Evolutionary conservation across 2,888 invertebrate species (phyloP).

Genomic region (Tachina fera): DNA sequence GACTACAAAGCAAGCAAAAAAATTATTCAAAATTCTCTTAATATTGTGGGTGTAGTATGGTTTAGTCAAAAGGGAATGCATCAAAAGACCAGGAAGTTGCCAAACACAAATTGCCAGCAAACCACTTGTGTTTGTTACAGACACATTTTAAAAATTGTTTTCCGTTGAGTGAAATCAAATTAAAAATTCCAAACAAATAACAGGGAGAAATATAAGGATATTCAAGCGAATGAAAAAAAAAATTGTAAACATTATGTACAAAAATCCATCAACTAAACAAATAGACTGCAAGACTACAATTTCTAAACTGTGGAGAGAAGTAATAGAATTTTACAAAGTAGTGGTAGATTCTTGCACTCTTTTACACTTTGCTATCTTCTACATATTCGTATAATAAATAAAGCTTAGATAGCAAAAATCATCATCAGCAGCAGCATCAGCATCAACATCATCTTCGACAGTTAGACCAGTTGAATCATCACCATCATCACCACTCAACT

Average conservation of each 20-base stretch:
- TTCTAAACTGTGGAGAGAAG: conserved; percentile 43
- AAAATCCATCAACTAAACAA: conserved; percentile 70
- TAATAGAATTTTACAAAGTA: conserved; percentile 44
- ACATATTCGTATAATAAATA: neutral
- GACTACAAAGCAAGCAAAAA: neutral
- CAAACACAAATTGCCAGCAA: conserved; percentile 59
- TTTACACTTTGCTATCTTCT: neutral
- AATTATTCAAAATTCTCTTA: conserved; percentile 44
- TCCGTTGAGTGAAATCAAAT: conserved; percentile 66
- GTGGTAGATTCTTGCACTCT: conserved; percentile 27
- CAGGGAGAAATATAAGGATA: conserved; percentile 32
- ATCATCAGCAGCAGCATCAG: conserved; percentile 19
- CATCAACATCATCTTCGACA: conserved; percentile 30
- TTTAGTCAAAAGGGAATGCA: neutral
- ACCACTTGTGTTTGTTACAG: conserved; percentile 66
- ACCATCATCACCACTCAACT: conserved; percentile 42
- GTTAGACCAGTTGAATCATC: conserved; percentile 45
- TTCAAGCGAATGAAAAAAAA: conserved; percentile 16
- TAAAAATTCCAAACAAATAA: conserved; percentile 65
- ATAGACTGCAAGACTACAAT: conserved; percentile 58
- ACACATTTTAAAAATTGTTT: conserved; percentile 63
- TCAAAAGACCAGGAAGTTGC: conserved; percentile 19
- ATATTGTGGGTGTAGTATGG: conserved; percentile 4
- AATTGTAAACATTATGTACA: conserved; percentile 29
- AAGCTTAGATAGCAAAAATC: conserved; percentile 57